These are phyloP conservation scores for Tragulus kanchil DNA, from an alignment of 2,113 vertebrate species.

Conservation along the genomic window DNA sequence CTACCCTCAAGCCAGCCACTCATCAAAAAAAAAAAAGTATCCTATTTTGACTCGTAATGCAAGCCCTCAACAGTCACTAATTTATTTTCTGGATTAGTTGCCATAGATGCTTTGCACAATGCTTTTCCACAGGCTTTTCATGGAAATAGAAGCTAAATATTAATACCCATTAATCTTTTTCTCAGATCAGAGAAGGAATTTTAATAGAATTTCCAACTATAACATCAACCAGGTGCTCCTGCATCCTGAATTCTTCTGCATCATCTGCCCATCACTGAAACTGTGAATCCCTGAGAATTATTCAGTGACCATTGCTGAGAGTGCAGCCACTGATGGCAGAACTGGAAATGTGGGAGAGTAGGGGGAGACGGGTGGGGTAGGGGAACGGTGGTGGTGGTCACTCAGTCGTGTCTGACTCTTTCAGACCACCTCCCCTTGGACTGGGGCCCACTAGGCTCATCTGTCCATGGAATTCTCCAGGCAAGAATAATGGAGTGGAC, in stretches of 20 bases:
- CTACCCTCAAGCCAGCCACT: neutral
- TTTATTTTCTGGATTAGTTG: constrained; percentile 64
- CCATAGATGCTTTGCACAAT: constrained; percentile 54
- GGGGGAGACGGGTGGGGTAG: rapidly evolving
- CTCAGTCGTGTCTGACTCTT: neutral
- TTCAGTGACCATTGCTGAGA: no score
- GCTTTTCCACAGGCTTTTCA: constrained; percentile 63
- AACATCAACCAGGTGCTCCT: neutral
- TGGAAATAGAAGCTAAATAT: constrained; percentile 57
- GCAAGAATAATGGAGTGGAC: neutral
- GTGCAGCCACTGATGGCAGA: no score
- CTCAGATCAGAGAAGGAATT: constrained; percentile 26
- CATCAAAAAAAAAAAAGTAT: constrained; percentile 35
- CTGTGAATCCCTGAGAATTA: neutral
- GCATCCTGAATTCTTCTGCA: neutral
- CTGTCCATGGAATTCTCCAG: neutral
- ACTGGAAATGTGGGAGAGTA: neutral
- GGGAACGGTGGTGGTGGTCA: neutral
- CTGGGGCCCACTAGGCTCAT: neutral
- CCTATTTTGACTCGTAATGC: constrained; percentile 42
- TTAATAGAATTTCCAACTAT: constrained; percentile 26
- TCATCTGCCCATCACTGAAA: neutral
- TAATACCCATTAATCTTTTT: constrained; percentile 61
- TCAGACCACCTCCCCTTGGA: neutral
- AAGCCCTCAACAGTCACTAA: constrained; percentile 47